Evolutionary conservation across 2,888 invertebrate genomes (phyloP), one percentile per base, ranked within the genome.

Genomic region (Uropetala carovei): DNA sequence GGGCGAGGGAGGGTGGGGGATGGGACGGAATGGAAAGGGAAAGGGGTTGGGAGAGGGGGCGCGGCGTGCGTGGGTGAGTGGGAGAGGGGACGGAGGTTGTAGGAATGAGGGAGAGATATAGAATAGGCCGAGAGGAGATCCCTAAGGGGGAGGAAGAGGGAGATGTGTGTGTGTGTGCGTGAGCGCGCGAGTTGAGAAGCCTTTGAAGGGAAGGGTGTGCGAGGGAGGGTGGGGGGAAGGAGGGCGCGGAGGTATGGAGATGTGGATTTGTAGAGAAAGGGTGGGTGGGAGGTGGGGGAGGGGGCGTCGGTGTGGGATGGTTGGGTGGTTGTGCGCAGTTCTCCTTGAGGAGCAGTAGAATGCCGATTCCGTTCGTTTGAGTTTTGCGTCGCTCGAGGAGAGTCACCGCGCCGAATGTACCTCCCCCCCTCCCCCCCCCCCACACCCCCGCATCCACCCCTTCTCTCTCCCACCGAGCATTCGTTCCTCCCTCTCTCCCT

Each of bases 321-420:
- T 43, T 43, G 75, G 75, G 75, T 75, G 75, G 22, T 22, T 75
- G 22, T 22, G 75, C 75, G 22, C 10, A 13, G 75, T 27, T 75
- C 75, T 75, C 75, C 75, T 75, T 27, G 75, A 75, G 75, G 75
- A 75, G 27, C 75, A 75, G 9, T 27, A 75, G 75, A 75, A 27
- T 75, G 75, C 75, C 75, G 75, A 75, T 75, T 64, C 64, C 64
- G 89, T 89, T 89, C 64, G 64, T 75, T 75, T 89, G 89, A 89
- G 64, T 64, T 68, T 64, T 11, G 43, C 89, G 89, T 64, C 68
- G 89, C 89, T 64, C 43, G 89, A 43, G 89, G 89, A 27, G 59
- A 89, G 64, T 89, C 64, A 58, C 43, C 89, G 89, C 43, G 43
- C 64, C 89, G 89, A 60, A 60, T 86, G n/a, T n/a, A 56, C 84